Percentiles rank a stretch among this genome's conserved stretches.
Conservation (phyloP, 2,888 invertebrate genomes). For the Heliconius erato region DNA sequence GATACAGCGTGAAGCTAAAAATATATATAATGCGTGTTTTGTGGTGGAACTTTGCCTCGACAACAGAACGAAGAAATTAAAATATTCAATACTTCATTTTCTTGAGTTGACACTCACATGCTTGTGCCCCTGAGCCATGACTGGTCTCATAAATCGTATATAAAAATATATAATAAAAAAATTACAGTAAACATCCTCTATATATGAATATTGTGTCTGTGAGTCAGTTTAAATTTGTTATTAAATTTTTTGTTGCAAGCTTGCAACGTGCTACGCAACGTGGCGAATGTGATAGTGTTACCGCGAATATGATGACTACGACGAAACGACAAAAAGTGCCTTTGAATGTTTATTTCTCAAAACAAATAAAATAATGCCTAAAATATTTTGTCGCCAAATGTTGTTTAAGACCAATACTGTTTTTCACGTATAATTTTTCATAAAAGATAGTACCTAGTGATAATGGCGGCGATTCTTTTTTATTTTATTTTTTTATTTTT, state of each 20-base stretch:
- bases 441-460: too few relatives aligned
- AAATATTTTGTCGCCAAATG: not conserved
- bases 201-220: not conserved
- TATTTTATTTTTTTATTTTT: too few relatives aligned
- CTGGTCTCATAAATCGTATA: too few relatives aligned
- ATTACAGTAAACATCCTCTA: not conserved
- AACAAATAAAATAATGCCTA: not conserved
- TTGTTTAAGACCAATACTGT: not conserved
- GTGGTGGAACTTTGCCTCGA: too few relatives aligned
- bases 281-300: not conserved
- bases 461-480: too few relatives aligned
- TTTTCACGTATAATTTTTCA: too few relatives aligned
- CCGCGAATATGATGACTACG: constrained; percentile 3
- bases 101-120: too few relatives aligned
- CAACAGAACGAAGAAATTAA: too few relatives aligned
- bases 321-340: not conserved
- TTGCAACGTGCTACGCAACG: not conserved
- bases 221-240: not conserved
- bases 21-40: too few relatives aligned
- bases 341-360: not conserved
- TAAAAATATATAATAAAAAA: not conserved
- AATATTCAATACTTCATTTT: too few relatives aligned
- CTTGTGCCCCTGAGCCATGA: too few relatives aligned
- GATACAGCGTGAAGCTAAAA: too few relatives aligned
- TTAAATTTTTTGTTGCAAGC: not conserved